Conservation (phyloP, 1,140 invertebrate species). For the Hetaerina americana region DNA sequence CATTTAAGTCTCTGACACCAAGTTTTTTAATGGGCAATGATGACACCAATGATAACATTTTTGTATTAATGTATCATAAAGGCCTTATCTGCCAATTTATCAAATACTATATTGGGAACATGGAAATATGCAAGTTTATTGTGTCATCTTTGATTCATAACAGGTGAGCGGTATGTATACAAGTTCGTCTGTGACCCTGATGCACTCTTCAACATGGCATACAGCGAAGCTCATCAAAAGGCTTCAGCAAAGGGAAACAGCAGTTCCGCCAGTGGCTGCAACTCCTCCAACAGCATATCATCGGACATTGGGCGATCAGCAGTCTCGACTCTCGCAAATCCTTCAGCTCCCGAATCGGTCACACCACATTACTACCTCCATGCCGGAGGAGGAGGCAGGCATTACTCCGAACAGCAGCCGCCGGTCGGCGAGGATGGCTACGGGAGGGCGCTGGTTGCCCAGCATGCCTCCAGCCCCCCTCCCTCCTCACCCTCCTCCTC, state of each 20-base stretch:
- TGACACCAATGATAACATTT: too few relatives aligned
- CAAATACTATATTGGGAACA: too few relatives aligned
- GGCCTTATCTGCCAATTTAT: too few relatives aligned
- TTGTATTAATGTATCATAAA: too few relatives aligned
- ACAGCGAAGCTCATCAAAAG: constrained; percentile 16
- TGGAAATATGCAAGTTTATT: too few relatives aligned
- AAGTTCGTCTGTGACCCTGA: constrained; percentile 93
- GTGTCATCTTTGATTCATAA: constrained; percentile 20
- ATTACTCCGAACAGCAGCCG: not conserved
- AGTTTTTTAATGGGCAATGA: too few relatives aligned
- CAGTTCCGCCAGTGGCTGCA: not conserved
- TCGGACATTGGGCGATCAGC: not conserved
- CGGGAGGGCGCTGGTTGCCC: not conserved
- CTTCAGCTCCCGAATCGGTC: not conserved
- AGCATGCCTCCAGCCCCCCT: not conserved
- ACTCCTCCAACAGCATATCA: not conserved
- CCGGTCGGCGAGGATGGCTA: not conserved
- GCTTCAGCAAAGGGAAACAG: not conserved
- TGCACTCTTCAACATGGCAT: constrained; percentile 79
- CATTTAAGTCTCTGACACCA: too few relatives aligned
- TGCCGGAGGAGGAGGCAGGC: not conserved
- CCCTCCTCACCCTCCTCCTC: not conserved
- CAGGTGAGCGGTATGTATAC: constrained; percentile 88
- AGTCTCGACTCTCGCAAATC: not conserved
- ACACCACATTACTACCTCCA: not conserved